A percentile compares a stretch with the other conserved stretches of the same genome.
These are phyloP conservation scores for Grammomys surdaster DNA, from an alignment of 2,113 vertebrate species.

Conservation along the genomic window DNA sequence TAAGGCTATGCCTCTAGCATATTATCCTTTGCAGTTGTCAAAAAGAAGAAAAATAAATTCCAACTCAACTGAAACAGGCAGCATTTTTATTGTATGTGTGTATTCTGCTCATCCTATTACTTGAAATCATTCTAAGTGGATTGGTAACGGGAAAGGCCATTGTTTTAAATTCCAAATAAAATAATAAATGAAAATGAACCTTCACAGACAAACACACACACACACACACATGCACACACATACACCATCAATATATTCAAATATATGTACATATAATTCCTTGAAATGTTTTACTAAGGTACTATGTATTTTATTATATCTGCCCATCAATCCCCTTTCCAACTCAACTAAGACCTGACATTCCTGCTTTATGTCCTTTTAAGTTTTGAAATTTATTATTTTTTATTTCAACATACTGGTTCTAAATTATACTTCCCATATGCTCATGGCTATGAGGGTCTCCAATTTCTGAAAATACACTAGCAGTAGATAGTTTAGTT, in stretches of 20 bases:
- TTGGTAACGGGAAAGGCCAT: not conserved
- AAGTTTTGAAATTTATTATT: not conserved
- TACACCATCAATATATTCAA: not conserved
- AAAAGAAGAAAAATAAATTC: not conserved
- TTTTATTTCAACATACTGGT: not conserved
- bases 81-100: not conserved
- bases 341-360: not conserved
- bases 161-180: not conserved
- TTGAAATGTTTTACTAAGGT: not conserved
- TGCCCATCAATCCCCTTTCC: rapidly evolving
- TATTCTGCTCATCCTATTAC: no score
- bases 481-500: not conserved
- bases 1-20: not conserved
- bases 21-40: not conserved
- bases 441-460: not conserved
- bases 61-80: not conserved
- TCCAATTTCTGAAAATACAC: not conserved
- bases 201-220: not conserved
- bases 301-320: not conserved
- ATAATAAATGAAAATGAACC: not conserved
- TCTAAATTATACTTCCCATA: not conserved
- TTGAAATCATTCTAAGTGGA: not conserved
- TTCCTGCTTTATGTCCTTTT: not conserved
- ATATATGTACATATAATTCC: not conserved
- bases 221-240: no score